These are phyloP conservation scores for Galeopsomyia nigrocyanea DNA, from an alignment of 2,888 invertebrate genomes.

Conservation along the genomic window DNA sequence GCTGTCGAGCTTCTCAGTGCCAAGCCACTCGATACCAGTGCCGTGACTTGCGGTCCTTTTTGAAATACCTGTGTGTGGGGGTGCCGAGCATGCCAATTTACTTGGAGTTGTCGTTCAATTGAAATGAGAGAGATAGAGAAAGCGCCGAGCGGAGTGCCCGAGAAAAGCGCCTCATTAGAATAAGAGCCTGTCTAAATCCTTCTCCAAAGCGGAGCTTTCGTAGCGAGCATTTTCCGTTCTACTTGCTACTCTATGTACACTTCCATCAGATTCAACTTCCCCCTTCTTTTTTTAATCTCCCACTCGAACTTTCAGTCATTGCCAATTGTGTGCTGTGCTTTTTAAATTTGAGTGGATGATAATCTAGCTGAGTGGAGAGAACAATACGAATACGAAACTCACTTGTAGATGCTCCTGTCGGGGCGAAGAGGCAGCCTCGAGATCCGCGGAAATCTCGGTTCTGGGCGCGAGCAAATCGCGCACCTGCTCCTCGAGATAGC, in stretches of 20 bases:
- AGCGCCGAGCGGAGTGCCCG: slow-evolving; percentile 6
- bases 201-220: not conserved
- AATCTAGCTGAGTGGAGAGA: too few relatives aligned
- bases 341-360: too few relatives aligned
- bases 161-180: slow-evolving; percentile 18
- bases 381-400: slow-evolving; percentile 16
- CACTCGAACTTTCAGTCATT: too few relatives aligned
- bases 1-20: slow-evolving; percentile 63
- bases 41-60: slow-evolving; percentile 84
- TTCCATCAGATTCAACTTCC: not conserved
- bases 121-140: slow-evolving; percentile 15
- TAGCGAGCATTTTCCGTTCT: slow-evolving; percentile 22
- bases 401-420: slow-evolving; percentile 65
- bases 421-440: slow-evolving; percentile 48
- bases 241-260: not conserved
- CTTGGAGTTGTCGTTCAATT: too few relatives aligned
- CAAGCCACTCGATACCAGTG: slow-evolving; percentile 77
- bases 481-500: slow-evolving; percentile 91
- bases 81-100: not conserved
- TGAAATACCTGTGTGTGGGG: slow-evolving; percentile 79
- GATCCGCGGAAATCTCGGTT: slow-evolving; percentile 53
- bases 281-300: too few relatives aligned
- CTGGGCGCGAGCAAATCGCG: slow-evolving; percentile 63
- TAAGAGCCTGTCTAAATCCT: not conserved
- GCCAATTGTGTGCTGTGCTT: too few relatives aligned